Base-by-base conservation (phyloP, 2,797 vertebrate species). In the Loris lydekkerianus region DNA sequence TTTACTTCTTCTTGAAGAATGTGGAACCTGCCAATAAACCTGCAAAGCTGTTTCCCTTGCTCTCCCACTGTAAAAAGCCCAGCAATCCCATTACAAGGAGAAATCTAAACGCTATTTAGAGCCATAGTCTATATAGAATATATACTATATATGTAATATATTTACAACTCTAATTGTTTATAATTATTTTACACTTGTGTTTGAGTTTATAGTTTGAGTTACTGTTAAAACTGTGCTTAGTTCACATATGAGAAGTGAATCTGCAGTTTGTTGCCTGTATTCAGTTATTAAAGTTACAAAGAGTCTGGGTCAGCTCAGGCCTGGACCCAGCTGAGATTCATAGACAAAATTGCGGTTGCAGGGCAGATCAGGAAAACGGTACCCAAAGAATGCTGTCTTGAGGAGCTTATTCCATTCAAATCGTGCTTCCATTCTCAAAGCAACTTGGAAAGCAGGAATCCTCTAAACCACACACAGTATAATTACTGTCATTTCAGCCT, bases 381-480 rank as follows among this genome's bases (percentile, higher is more conserved):
- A 29, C 37, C 46, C 37, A 13, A 25, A 75, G 65, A 81, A 75
- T 25, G 27, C 11, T 61, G 8, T 80, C 76, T 60, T 53, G 18
- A 90, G 80, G 49, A 86, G 46, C 2, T 72, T 27, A 49, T 34
- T 90, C 61, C 70, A 72, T 53, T 84, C 49, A 60, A 43, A 65
- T 76, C 67, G 56, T 81, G 6, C 13, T 8, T 72, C 61, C 69
- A 53, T 87, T 72, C 60, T 89, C 60, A 37, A 81, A 63, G 67
- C 60, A 63, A 31, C 53, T 85, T 84, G 61, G 65, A 58, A 81
- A 94, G 61, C 20, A 77, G 69, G 60, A 91, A 89, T 63, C 58
- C 23, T 53, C 34, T 58, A 43, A 29, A 63, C n/a, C 27, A 70
- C 37, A 15, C 18, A 65, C 43, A 49, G 20, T 7, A 63, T 67